These are phyloP conservation scores for Xiphophorus birchmanni DNA, from an alignment of 2,797 vertebrate species.

Conservation along the genomic window DNA sequence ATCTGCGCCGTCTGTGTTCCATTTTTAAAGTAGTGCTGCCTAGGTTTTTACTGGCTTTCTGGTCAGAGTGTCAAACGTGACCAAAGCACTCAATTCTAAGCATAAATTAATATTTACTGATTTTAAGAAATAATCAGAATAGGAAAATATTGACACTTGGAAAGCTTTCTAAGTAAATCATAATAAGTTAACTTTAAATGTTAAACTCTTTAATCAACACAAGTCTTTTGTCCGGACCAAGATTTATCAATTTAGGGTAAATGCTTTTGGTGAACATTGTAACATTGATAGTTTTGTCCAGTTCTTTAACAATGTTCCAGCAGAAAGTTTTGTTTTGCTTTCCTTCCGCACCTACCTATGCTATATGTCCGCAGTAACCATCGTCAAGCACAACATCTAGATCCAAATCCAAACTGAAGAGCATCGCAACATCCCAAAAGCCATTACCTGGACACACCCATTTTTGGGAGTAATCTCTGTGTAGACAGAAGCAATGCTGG, in stretches of 20 bases:
- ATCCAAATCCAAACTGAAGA: not conserved
- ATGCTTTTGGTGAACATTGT: not conserved
- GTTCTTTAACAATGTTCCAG: not conserved
- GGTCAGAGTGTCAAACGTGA: not conserved
- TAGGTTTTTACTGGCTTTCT: slow-evolving; percentile 11
- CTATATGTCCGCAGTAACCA: not conserved
- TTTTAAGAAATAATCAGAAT: not conserved
- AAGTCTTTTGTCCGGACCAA: too few species aligned
- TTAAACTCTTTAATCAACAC: not conserved
- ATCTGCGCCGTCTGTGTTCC: slow-evolving; percentile 53
- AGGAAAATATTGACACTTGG: not conserved
- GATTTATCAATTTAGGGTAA: not conserved
- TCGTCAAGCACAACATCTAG: not conserved
- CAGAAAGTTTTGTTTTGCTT: not conserved
- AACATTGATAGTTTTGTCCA: not conserved
- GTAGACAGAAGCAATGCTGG: not conserved
- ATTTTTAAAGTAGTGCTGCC: slow-evolving; percentile 34
- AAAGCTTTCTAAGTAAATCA: not conserved
- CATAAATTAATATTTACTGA: not conserved
- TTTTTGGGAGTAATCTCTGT: not conserved
- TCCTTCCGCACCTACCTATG: not conserved
- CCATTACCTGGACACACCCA: not conserved
- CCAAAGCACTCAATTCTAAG: not conserved
- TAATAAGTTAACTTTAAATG: not conserved
- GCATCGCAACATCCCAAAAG: not conserved